Conservation (phyloP, 2,888 invertebrate genomes). For the Agriopis aurantiaria region DNA sequence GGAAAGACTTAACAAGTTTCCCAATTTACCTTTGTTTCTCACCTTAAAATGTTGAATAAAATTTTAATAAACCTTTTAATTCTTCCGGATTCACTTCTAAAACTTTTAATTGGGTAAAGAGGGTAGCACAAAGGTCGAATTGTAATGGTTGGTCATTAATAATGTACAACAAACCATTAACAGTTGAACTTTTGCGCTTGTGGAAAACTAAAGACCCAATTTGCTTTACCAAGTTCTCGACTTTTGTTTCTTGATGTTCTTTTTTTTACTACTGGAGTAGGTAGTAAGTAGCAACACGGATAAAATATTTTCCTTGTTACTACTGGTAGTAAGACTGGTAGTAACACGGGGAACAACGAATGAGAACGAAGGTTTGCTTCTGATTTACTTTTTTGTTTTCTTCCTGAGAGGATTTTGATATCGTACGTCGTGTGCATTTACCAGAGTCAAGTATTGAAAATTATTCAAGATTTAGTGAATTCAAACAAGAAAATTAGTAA, state of each 20-base stretch:
- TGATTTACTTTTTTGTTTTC: too few relatives aligned
- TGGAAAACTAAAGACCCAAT: constrained; percentile 11
- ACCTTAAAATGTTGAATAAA: constrained; percentile 25
- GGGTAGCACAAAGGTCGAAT: constrained; percentile 27
- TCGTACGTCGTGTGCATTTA: too few relatives aligned
- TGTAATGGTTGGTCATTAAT: constrained; percentile 37
- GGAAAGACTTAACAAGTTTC: constrained; percentile 1
- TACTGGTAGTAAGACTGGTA: too few relatives aligned
- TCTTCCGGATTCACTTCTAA: constrained; percentile 30
- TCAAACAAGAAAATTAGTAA: too few relatives aligned
- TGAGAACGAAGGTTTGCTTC: too few relatives aligned
- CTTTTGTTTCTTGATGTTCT: constrained; percentile 4
- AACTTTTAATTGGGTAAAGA: constrained; percentile 42
- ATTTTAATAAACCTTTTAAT: constrained; percentile 39
- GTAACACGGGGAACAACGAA: too few relatives aligned
- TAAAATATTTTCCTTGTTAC: too few relatives aligned
- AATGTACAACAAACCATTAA: constrained; percentile 39
- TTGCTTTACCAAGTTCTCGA: constrained; percentile 9
- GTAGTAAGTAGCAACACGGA: not conserved
- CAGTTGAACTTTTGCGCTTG: constrained; percentile 31
- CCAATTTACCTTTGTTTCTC: constrained; percentile 14
- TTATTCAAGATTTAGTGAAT: too few relatives aligned
- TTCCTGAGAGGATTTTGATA: too few relatives aligned
- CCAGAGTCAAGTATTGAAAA: too few relatives aligned
- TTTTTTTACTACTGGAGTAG: not conserved